phyloP scores from a whole-genome alignment of 2,888 invertebrate genomes.

The Cryptus armator region DNA sequence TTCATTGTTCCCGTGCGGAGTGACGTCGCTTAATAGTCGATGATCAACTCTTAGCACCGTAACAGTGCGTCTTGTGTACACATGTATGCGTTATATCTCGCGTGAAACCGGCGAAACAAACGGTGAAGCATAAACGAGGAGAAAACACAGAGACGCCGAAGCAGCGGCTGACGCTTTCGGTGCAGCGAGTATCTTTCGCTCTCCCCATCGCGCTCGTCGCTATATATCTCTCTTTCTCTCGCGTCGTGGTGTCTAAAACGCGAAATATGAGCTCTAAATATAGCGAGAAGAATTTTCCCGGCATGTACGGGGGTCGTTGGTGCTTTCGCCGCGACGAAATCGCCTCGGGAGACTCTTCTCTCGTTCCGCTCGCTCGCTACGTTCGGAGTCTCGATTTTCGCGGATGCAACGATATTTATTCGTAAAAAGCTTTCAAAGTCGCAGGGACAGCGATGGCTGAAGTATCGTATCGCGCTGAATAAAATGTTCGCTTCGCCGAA shows the following conservation, averaged over 20 bases:
- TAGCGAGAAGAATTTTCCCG: constrained; percentile 79
- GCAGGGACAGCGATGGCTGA: neutral
- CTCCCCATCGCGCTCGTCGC: constrained; percentile 18
- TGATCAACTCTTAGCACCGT: constrained; percentile 44
- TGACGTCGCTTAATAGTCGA: constrained; percentile 60
- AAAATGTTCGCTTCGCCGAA: neutral
- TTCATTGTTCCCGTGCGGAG: constrained; percentile 59
- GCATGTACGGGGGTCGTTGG: constrained; percentile 64
- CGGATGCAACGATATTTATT: constrained; percentile 73
- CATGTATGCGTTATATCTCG: neutral
- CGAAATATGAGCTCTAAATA: constrained; percentile 81
- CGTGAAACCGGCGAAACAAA: constrained; percentile 39
- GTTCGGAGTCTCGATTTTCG: constrained; percentile 41
- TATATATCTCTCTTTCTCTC: constrained; percentile 10
- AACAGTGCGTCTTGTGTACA: constrained; percentile 5
- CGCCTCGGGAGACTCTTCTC: constrained; percentile 58
- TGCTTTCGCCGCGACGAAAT: constrained; percentile 63
- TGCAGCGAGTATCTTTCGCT: constrained; percentile 27
- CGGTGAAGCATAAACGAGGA: constrained; percentile 23
- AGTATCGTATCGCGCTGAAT: constrained; percentile 7
- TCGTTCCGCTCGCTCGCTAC: constrained; percentile 13
- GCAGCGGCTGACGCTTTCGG: neutral
- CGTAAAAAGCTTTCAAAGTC: constrained; percentile 70
- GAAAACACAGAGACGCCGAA: constrained; percentile 21
- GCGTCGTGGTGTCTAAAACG: constrained; percentile 32